These are phyloP conservation scores for Campylomormyrus tamandua DNA, from an alignment of 2,113 vertebrate species.

Conservation along the genomic window DNA sequence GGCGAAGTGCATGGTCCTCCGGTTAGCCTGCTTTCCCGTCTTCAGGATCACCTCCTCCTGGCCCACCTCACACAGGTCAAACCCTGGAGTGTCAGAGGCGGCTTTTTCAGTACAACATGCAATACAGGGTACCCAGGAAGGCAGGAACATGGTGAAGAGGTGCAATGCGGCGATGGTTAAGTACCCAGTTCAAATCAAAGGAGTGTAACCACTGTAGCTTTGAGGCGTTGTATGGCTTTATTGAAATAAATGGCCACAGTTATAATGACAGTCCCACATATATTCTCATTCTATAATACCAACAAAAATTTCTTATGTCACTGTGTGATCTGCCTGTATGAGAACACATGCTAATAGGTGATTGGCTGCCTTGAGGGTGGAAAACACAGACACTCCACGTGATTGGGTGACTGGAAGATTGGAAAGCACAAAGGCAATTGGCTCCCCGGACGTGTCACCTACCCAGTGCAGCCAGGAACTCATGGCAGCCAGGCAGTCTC, in stretches of 20 bases:
- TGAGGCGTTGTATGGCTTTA: not conserved
- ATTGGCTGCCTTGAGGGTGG: not conserved
- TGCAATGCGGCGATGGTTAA: not conserved
- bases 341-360: not conserved
- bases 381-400: not conserved
- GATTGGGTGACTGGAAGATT: not conserved
- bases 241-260: not conserved
- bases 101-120: not conserved
- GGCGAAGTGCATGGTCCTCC: conserved; percentile 88
- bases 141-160: not conserved
- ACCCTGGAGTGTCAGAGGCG: conserved; percentile 58
- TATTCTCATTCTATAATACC: not conserved
- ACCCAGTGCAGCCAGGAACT: conserved; percentile 93
- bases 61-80: conserved; percentile 92
- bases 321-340: not conserved
- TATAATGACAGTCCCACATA: not conserved
- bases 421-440: not conserved
- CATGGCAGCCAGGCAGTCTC: conserved; percentile 89
- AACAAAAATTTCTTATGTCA: not conserved
- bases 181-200: not conserved
- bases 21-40: conserved; percentile 85
- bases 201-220: not conserved
- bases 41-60: conserved; percentile 92
- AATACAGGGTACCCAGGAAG: not conserved
- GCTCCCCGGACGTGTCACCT: conserved; percentile 31